Conservation (phyloP, 2,113 vertebrate species). For the Lophius piscatorius region DNA sequence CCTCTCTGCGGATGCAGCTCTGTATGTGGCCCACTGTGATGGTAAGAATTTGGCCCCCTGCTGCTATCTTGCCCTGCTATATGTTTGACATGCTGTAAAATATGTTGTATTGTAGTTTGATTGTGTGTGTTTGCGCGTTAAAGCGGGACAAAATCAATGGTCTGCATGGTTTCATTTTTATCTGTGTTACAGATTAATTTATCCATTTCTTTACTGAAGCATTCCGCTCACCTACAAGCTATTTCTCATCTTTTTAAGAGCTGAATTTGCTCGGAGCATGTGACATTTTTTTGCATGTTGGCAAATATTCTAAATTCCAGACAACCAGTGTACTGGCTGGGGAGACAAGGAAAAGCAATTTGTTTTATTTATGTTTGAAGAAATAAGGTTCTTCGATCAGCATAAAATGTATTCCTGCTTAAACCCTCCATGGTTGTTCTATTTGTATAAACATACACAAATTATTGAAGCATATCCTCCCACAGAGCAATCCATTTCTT, state of each 20-base stretch:
- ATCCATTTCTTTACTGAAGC: conserved; percentile 23
- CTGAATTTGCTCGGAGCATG: too few relatives aligned
- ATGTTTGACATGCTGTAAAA: conserved; percentile 22
- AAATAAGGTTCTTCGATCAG: conserved; percentile 33
- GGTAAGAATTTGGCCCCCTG: conserved; percentile 72
- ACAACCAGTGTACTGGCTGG: too few relatives aligned
- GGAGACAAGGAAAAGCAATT: too few relatives aligned
- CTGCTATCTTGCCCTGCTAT: conserved; percentile 32
- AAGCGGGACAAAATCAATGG: conserved; percentile 11
- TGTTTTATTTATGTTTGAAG: conserved; percentile 23
- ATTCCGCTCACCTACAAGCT: not conserved
- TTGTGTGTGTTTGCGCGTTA: conserved; percentile 38
- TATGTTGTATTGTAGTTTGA: conserved; percentile 44
- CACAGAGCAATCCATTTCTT: not conserved
- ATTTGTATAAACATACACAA: not conserved
- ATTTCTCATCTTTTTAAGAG: too few relatives aligned
- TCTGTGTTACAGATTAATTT: conserved; percentile 8
- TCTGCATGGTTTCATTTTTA: conserved; percentile 35
- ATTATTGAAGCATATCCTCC: not conserved
- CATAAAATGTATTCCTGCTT: conserved; percentile 14
- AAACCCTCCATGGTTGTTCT: conserved; percentile 6
- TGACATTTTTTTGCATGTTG: too few relatives aligned
- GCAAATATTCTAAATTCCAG: too few relatives aligned
- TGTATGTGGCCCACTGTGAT: conserved; percentile 87
- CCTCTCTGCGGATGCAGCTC: conserved; percentile 76